Base-by-base conservation (phyloP, 1,140 invertebrate genomes). In the Dendroctonus valens region DNA sequence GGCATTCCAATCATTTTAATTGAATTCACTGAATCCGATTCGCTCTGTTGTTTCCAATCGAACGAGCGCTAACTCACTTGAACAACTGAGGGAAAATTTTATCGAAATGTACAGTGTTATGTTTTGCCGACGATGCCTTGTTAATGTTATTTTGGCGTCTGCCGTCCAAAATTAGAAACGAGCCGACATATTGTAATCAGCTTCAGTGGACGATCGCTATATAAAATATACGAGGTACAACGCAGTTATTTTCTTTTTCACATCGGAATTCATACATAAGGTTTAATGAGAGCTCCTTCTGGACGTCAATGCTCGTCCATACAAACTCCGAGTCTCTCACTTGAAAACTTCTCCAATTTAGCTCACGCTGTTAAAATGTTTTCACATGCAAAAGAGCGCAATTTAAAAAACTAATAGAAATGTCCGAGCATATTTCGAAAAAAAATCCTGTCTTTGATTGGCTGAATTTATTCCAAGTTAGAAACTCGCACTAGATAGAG, bases 111-210 rank as follows among this genome's bases (percentile, higher is more conserved):
- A 55, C 41, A 49, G 58, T 59, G 58, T 59, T 26, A 61, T 53
- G 49, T 62, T 62, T 51, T 42, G 50, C 49, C 49, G 39, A 50
- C 59, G 49, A 42, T 52, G 59, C 59, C 59, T 50, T 50, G 59
- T 62, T 59, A 46, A 59, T 59, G 58, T 59, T 62, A 62, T 62
- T 62, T 62, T 52, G 49, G 59, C 48, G 59, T 51, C 59, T 62
- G 38, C 38, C 39, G 40, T 53, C 59, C 59, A 62, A 62, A 62
- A 62, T 62, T 62, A 62, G 59, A 62, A 26, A 15, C 59, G n/a
- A 60, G 46, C 59, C 7, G 52, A 9, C 59, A 41, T 62, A 41
- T 58, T 15, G 37, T 55, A 55, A 55, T 15, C n/a, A 44, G 55
- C 41, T 58, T 42, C 41, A 26, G 55, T 44, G 55, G 41, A 58